Percentiles rank a stretch among this genome's conserved stretches.
phyloP scores from a whole-genome alignment of 2,888 invertebrate species.

The Drosophila gaucha region DNA sequence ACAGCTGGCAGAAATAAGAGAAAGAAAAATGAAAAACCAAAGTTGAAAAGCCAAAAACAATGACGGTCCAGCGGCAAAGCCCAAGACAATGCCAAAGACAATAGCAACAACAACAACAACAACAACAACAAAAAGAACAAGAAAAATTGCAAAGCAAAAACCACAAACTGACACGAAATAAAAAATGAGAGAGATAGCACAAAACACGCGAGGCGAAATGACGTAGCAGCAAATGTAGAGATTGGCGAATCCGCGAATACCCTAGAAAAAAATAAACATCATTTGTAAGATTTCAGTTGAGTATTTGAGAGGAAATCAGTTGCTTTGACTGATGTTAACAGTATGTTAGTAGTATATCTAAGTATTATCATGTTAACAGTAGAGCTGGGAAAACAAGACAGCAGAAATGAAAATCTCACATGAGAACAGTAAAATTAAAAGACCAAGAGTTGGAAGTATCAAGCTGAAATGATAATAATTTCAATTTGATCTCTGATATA shows the following conservation, averaged over 20 bases:
- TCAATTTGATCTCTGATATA: too few relatives aligned
- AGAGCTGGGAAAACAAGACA: too few relatives aligned
- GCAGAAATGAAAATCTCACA: too few relatives aligned
- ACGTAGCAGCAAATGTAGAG: slow-evolving; percentile 1
- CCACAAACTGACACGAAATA: slow-evolving; percentile 46
- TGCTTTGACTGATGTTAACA: too few relatives aligned
- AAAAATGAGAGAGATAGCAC: slow-evolving; percentile 21
- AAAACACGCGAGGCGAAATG: not conserved
- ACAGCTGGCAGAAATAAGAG: slow-evolving; percentile 30
- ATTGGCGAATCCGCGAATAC: slow-evolving; percentile 10
- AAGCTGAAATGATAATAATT: too few relatives aligned
- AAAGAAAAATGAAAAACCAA: slow-evolving; percentile 33
- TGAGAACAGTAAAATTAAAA: too few relatives aligned
- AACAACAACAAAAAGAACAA: not conserved
- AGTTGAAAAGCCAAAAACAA: slow-evolving; percentile 78
- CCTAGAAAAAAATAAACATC: too few relatives aligned
- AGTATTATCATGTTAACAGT: too few relatives aligned
- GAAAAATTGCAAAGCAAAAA: slow-evolving; percentile 32
- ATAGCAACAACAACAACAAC: slow-evolving; percentile 15
- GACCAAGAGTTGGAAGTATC: too few relatives aligned
- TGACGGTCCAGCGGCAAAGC: slow-evolving; percentile 62
- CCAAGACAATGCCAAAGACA: slow-evolving; percentile 64
- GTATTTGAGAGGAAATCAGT: too few relatives aligned
- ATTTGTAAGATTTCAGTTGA: too few relatives aligned
- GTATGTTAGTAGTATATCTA: too few relatives aligned